Percentiles rank a stretch among this genome's conserved stretches.
These are phyloP conservation scores for Typhlomys cinereus DNA, from an alignment of 2,113 vertebrate species.

Conservation along the genomic window DNA sequence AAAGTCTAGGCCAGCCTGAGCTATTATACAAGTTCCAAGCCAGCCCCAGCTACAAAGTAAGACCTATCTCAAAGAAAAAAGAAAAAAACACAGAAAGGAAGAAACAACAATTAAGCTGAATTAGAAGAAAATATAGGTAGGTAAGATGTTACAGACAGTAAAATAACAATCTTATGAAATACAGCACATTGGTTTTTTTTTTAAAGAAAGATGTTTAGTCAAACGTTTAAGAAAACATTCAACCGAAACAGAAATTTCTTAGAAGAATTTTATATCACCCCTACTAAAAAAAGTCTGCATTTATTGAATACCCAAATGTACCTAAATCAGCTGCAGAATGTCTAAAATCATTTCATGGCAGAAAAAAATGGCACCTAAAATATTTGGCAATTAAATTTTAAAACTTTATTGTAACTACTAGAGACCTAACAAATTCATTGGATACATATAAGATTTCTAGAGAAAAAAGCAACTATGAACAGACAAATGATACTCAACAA, in stretches of 20 bases:
- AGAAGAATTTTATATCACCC: slow-evolving; percentile 87
- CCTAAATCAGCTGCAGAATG: too few relatives aligned
- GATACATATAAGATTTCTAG: neutral
- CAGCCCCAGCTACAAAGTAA: neutral
- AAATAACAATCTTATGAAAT: too few relatives aligned
- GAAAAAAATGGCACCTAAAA: slow-evolving; percentile 48
- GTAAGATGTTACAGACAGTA: too few relatives aligned
- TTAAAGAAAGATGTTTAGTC: too few relatives aligned
- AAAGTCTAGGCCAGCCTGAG: neutral
- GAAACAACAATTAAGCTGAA: too few relatives aligned
- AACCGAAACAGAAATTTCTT: slow-evolving; percentile 85
- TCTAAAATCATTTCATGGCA: slow-evolving; percentile 43
- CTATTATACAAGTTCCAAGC: neutral
- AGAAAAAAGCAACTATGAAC: slow-evolving; percentile 30
- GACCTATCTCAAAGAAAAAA: too few relatives aligned
- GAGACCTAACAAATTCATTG: neutral
- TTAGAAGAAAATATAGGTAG: too few relatives aligned
- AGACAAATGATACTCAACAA: slow-evolving; percentile 40
- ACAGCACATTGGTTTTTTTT: too few relatives aligned
- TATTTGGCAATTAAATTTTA: slow-evolving; percentile 48
- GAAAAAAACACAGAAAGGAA: too few relatives aligned
- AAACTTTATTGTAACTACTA: slow-evolving; percentile 44
- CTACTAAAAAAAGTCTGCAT: slow-evolving; percentile 42
- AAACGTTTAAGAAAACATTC: neutral
- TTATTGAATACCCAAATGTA: too few relatives aligned